A percentile compares a stretch with the other conserved stretches of the same genome.
Evolutionary conservation across 2,113 vertebrate species (phyloP).

Genomic region (Rhinoptilus africanus): DNA sequence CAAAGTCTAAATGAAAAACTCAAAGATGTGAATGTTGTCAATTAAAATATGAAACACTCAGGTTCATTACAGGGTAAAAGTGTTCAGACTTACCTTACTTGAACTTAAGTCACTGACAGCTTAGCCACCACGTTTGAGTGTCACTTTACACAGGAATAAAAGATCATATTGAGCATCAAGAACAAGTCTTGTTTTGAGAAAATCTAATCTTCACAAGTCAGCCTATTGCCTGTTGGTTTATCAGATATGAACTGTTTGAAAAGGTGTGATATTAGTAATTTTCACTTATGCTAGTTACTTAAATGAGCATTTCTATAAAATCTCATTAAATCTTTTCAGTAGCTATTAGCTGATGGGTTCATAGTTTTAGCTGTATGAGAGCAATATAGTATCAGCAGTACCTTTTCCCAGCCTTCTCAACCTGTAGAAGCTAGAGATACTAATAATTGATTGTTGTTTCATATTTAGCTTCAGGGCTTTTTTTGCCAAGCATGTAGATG

Average conservation of each 20-base stretch:
- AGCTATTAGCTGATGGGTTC: neutral
- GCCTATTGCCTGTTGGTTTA: neutral
- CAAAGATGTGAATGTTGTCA: conserved; percentile 80
- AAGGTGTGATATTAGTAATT: neutral
- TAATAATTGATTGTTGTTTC: neutral
- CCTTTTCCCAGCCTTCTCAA: neutral
- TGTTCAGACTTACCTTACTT: conserved; percentile 58
- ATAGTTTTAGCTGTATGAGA: neutral
- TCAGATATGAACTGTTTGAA: neutral
- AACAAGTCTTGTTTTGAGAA: neutral
- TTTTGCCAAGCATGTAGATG: neutral
- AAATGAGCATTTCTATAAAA: conserved; percentile 5
- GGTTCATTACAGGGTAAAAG: conserved; percentile 72
- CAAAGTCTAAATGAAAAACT: conserved; percentile 80
- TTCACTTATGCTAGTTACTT: neutral
- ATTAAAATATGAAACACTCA: conserved; percentile 80
- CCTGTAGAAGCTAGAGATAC: neutral
- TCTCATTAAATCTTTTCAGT: neutral
- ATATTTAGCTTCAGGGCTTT: neutral
- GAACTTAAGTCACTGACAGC: conserved; percentile 34
- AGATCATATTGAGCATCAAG: neutral
- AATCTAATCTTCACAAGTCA: conserved; percentile 18
- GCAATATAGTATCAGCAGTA: neutral
- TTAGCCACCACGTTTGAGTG: neutral
- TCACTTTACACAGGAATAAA: conserved; percentile 3